Evolutionary conservation across 2,888 invertebrate genomes (phyloP).

Genomic region (Proisotoma minuta): DNA sequence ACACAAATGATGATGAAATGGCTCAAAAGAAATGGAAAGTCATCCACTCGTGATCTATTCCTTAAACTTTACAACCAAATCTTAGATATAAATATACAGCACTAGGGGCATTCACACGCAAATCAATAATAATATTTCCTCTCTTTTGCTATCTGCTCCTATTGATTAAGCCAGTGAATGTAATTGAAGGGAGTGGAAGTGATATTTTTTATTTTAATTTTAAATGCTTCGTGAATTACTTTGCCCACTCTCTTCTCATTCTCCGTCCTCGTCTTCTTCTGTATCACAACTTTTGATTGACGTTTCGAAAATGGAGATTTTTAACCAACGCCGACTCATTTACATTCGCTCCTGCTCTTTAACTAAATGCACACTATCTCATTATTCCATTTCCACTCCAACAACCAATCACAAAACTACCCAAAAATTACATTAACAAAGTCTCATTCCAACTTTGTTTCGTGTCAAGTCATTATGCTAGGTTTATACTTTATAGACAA

Average conservation of each 20-base stretch:
- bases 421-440: no score
- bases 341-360: neutral
- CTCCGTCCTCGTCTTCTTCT: neutral
- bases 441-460: no score
- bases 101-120: neutral
- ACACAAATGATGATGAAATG: neutral
- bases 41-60: neutral
- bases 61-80: neutral
- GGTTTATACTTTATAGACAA: no score
- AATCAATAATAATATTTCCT: neutral
- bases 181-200: neutral
- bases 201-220: neutral
- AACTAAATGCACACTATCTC: neutral
- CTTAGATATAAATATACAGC: neutral
- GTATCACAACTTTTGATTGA: neutral
- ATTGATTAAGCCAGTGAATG: neutral
- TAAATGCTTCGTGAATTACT: neutral
- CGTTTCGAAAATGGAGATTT: neutral
- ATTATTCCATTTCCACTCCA: neutral
- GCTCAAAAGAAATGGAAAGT: neutral
- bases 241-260: neutral
- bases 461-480: no score
- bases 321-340: neutral
- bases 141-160: neutral
- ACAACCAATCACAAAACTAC: neutral